Percentiles rank a stretch among this genome's conserved stretches.
Conservation (phyloP, 37 sponge, comb jelly and placozoan species). For the Diacarnus erythraeanus region DNA sequence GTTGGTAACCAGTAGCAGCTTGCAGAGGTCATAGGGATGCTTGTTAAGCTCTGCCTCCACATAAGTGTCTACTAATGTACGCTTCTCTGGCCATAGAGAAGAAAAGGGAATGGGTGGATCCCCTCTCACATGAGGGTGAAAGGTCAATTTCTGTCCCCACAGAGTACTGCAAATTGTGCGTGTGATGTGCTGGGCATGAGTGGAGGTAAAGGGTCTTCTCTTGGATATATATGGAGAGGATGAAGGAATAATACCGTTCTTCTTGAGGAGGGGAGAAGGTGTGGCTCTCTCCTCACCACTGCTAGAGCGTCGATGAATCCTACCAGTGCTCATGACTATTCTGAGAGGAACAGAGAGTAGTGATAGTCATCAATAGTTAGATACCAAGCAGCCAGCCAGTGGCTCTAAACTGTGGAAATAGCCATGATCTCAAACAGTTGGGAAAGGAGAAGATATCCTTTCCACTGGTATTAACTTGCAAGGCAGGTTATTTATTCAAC, state of each 20-base stretch:
- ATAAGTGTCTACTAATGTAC: slow-evolving; percentile 36
- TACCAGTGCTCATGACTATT: too few species aligned
- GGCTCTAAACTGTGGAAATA: too few species aligned
- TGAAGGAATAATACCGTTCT: not conserved
- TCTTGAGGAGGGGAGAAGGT: not conserved
- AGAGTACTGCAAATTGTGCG: slow-evolving; percentile 45
- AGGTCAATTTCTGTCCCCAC: slow-evolving; percentile 57
- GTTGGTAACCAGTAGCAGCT: slow-evolving; percentile 49
- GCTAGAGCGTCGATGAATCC: too few species aligned
- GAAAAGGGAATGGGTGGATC: slow-evolving; percentile 22
- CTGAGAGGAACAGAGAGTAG: too few species aligned
- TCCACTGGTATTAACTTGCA: too few species aligned
- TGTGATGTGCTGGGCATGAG: slow-evolving; percentile 3
- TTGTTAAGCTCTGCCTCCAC: slow-evolving; percentile 16
- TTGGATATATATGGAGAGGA: not conserved
- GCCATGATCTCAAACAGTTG: too few species aligned
- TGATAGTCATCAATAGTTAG: too few species aligned
- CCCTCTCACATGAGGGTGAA: slow-evolving; percentile 14
- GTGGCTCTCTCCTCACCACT: too few species aligned
- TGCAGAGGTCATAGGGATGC: slow-evolving; percentile 29
- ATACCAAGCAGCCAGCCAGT: too few species aligned
- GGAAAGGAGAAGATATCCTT: too few species aligned
- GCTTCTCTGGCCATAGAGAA: slow-evolving; percentile 39
- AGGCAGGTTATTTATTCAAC: too few species aligned
- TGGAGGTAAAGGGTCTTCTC: not conserved